Evolutionary conservation across 2,888 invertebrate genomes (phyloP), one percentile per base, ranked within the genome.

Genomic region (Aspidiotus destructor): DNA sequence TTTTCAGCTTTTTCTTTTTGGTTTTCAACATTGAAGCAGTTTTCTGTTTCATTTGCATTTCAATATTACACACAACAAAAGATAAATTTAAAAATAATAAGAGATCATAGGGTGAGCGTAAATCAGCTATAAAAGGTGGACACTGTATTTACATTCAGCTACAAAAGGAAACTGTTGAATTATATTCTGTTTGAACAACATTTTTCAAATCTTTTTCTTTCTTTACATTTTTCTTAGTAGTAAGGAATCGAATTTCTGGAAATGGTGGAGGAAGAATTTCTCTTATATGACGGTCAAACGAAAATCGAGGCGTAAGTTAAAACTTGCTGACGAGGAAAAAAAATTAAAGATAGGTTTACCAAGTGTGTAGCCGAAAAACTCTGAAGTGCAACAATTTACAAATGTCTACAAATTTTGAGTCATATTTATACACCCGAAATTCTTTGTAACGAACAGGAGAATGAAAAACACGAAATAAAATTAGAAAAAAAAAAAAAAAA

Each of bases 101-200:
- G 67, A 67, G 67, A 67, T 67, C 67, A 67, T 67, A 41, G 44
- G 48, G 60, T 67, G 67, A 67, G 67, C 67, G 52, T 58, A 48
- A 67, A 28, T 28, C 67, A 67, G 67, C 67, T 67, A n/a, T n/a
- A 60, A 67, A 40, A 67, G 52, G 48, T 67, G 48, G 40, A 5
- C 17, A 58, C 6, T 40, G 8, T 58, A 28, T 67, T 60, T 58
- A 13, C 58, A 58, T 58, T 58, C 58, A 58, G 58, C 58, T 58
- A 28, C 17, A 10, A 55, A 28, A 28, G 28, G 5, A 28, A 28
- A 28, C 28, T 28, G 28, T 28, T 28, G 28, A 28, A 28, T 28
- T 28, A 28, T 28, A 28, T 28, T 28, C 5, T 28, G 28, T 28
- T 28, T 28, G 28, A 28, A 28, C 28, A 28, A 28, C 28, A 28